A percentile compares a stretch with the other conserved stretches of the same genome.
Evolutionary conservation across 2,113 vertebrate genomes (phyloP).

Genomic region (Chloropsis hardwickii): DNA sequence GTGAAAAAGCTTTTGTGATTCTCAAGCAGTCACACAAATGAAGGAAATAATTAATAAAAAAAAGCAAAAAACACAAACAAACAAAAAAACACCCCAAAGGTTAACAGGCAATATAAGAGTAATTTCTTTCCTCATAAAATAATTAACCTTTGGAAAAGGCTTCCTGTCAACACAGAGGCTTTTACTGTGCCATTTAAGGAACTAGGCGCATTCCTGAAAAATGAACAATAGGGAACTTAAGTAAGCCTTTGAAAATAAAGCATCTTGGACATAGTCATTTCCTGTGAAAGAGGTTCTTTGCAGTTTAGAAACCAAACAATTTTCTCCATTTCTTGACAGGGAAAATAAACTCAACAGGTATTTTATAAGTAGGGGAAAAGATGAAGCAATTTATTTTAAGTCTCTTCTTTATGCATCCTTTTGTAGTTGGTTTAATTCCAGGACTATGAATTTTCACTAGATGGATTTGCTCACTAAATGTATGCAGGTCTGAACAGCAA

Average conservation of each 20-base stretch:
- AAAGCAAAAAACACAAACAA: neutral
- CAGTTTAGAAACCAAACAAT: neutral
- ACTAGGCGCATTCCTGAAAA: slow-evolving; percentile 40
- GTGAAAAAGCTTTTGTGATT: slow-evolving; percentile 46
- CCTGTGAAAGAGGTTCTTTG: neutral
- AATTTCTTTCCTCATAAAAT: slow-evolving; percentile 68
- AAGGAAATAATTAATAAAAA: slow-evolving; percentile 45
- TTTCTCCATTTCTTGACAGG: neutral
- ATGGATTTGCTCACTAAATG: neutral
- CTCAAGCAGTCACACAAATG: slow-evolving; percentile 22
- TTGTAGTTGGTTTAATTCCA: neutral
- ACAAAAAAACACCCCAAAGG: slow-evolving; percentile 32
- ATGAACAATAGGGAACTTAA: slow-evolving; percentile 15
- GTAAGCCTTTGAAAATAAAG: neutral
- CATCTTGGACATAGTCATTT: neutral
- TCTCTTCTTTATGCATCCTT: neutral
- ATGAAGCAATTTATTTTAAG: neutral
- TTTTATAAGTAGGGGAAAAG: neutral
- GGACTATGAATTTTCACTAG: neutral
- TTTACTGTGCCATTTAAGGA: slow-evolving; percentile 50
- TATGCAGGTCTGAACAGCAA: neutral
- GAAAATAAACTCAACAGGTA: neutral
- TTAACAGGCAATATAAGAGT: slow-evolving; percentile 60
- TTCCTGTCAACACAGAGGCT: slow-evolving; percentile 56
- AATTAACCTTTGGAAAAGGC: slow-evolving; percentile 71